A percentile compares a stretch with the other conserved stretches of the same genome.
Conservation (phyloP, 2,113 vertebrate species). For the Serilophus lunatus region DNA sequence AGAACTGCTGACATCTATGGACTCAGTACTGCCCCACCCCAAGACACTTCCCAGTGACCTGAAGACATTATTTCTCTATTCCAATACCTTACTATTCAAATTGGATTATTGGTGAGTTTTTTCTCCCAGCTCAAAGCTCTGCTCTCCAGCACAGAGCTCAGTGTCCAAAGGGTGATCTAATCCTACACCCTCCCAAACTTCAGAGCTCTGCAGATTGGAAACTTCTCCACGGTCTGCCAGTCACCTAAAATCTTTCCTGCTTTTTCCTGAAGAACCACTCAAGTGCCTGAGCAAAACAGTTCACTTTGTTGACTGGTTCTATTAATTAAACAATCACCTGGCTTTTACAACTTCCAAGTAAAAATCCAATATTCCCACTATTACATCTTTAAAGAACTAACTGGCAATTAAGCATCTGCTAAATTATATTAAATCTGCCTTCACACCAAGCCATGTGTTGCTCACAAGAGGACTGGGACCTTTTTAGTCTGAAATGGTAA, state of each 20-base stretch:
- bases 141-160: background rate
- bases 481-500: background rate
- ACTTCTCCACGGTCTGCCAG: no score
- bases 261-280: background rate
- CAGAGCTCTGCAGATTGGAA: background rate
- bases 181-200: background rate
- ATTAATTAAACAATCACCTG: background rate
- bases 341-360: background rate
- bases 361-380: background rate
- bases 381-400: background rate
- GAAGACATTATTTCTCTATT: background rate
- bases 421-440: background rate
- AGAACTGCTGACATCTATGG: background rate
- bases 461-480: background rate
- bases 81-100: background rate
- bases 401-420: background rate
- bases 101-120: background rate
- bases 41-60: background rate
- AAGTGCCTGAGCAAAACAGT: background rate
- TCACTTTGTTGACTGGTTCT: rapidly evolving
- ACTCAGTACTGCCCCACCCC: background rate
- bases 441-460: background rate
- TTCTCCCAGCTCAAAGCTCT: background rate
- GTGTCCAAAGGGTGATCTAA: background rate
- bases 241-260: background rate